phyloP scores from a whole-genome alignment of 2,113 vertebrate genomes.

The Rhea pennata region DNA sequence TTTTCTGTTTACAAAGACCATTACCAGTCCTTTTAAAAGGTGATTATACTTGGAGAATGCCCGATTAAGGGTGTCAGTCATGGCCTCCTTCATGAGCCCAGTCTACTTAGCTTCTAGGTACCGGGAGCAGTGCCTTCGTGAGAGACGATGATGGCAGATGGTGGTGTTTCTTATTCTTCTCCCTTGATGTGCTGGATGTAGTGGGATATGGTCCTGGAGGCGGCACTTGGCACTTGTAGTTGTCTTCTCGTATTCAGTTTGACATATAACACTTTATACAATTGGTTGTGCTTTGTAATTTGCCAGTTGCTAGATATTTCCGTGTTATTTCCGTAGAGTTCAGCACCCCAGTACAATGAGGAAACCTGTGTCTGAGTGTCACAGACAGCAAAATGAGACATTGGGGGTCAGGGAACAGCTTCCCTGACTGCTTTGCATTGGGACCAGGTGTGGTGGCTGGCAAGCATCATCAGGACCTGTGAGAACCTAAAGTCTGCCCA shows the following conservation, averaged over 20 bases:
- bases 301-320: neutral
- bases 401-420: neutral
- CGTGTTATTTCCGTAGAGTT: neutral
- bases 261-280: neutral
- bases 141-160: neutral
- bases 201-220: neutral
- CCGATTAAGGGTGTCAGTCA: neutral
- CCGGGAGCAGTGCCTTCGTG: neutral
- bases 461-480: neutral
- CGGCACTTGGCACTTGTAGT: neutral
- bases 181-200: neutral
- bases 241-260: neutral
- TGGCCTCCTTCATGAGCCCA: neutral
- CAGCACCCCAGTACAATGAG: neutral
- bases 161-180: neutral
- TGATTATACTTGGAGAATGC: neutral
- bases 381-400: neutral
- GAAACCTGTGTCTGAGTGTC: neutral
- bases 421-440: accelerated
- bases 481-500: neutral
- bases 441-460: neutral
- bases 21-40: neutral
- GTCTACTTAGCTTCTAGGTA: neutral
- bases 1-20: neutral
- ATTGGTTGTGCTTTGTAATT: neutral